Evolutionary conservation across 2,888 invertebrate species (phyloP), one percentile per base, ranked within the genome.

Genomic region (Ypsolopha scabrella): DNA sequence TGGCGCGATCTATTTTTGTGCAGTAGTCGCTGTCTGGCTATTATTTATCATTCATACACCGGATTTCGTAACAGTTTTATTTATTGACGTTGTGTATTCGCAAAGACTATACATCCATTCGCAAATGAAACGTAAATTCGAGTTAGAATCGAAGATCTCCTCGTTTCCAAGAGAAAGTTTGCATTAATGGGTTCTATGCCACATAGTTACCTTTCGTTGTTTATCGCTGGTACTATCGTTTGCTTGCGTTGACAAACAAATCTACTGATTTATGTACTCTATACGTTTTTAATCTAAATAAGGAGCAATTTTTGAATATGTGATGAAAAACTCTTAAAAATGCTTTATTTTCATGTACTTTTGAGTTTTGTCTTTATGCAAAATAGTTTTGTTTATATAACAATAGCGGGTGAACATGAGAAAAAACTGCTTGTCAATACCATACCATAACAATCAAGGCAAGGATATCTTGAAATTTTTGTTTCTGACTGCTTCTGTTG

Each of bases 1-100:
- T 33, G 72, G 69, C 75, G 73, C 68, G 71, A 68, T 70, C 76
- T 80, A 80, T 80, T 80, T 80, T 73, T 24, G 51, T 46, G 34
- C 46, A 65, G 68, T 65, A 60, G 61, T 63, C 60, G 64, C 67
- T 63, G 58, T 61, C 63, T 65, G 64, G 63, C 65, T 63, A 41
- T 48, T 48, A 34, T 52, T 13, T 52, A 41, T 39, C 10, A 6
- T 48, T 36, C 33, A 6, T n/a, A 9, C 33, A 35, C 11, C 35
- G 46, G 2, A 7, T 24, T 33, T 24, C n/a, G 33, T 35, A 33
- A 35, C 35, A 13, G 13, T 35, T 34, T 10, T 7, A 2, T 46
- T n/a, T 34, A n/a, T 34, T 10, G 7, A 11, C 11, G 7, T 24
- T 46, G 34, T 10, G 39, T 1, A 6, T 39, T 6, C n/a, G 10